Base-by-base conservation (phyloP, 2,797 vertebrate genomes). In the Phaenicophaeus curvirostris region DNA sequence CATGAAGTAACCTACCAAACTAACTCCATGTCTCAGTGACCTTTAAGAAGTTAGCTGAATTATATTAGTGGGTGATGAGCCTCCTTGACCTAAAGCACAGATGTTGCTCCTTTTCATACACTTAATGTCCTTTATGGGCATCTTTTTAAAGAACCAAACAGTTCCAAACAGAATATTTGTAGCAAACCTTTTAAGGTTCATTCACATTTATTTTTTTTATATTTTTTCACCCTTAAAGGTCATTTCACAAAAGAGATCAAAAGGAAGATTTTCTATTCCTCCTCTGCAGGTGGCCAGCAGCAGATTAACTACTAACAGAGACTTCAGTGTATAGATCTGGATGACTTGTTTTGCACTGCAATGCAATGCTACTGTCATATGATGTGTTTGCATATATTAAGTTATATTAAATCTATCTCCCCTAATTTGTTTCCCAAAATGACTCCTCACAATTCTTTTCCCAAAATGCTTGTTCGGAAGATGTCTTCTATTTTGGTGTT, bases 231-330 rank as follows among this genome's bases (percentile, higher is more conserved):
- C 97, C 97, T 97, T 96, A 96, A 97, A 98, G 97, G 97, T 98
- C 97, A 97, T 97, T 97, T 97, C 95, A 97, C 96, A 97, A 97
- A 98, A 97, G 97, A 98, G 96, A 98, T 98, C 97, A 98, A 98
- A 98, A 98, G 94, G 72, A 95, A 93, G 94, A 90, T 96, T 97
- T 95, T 97, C 96, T 96, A 94, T 96, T 95, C 95, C 96, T 96
- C 95, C 98, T 97, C 98, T 89, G 96, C 97, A 97, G 98, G 98
- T 97, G 97, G 97, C 62, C 97, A 95, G 96, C 88, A 95, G 89
- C 95, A 97, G 97, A 98, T 98, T 97, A 97, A 98, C 95, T 95
- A 83, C 96, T 96, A 96, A 97, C 96, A 97, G 97, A 97, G 95
- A 91, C 93, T 95, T 83, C 94, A 95, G 97, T 95, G 84, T 96